These are phyloP conservation scores for Crematogaster levior DNA, from an alignment of 2,888 invertebrate genomes.

Conservation along the genomic window DNA sequence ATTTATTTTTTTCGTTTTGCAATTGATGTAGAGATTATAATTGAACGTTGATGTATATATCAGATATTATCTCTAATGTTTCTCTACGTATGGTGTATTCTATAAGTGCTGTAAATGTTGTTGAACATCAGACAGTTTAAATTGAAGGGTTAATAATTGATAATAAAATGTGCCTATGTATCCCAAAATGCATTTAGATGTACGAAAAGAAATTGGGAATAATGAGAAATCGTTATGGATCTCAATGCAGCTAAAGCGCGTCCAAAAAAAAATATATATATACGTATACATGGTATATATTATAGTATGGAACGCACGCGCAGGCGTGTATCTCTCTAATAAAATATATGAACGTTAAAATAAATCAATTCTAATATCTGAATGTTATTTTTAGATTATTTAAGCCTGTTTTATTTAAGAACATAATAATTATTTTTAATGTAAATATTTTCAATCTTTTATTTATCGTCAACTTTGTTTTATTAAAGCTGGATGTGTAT, in stretches of 20 bases:
- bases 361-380: slow-evolving; percentile 51
- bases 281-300: background rate
- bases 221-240: background rate
- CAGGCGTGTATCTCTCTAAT: slow-evolving; percentile 35
- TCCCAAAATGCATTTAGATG: slow-evolving; percentile 28
- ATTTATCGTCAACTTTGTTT: background rate
- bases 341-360: slow-evolving; percentile 64
- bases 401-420: background rate
- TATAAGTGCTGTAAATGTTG: slow-evolving; percentile 65
- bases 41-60: slow-evolving; percentile 60
- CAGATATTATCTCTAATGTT: slow-evolving; percentile 49
- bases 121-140: slow-evolving; percentile 70
- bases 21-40: slow-evolving; percentile 48
- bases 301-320: background rate
- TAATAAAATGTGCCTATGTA: slow-evolving; percentile 74
- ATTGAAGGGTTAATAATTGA: slow-evolving; percentile 65
- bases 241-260: slow-evolving; percentile 7
- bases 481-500: background rate
- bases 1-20: slow-evolving; percentile 67
- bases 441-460: background rate
- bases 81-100: slow-evolving; percentile 42
- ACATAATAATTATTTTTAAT: background rate
- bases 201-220: slow-evolving; percentile 10
- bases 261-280: slow-evolving; percentile 18
- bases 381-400: background rate